phyloP scores from a whole-genome alignment of 2,888 invertebrate genomes.

The Teleogryllus oceanicus region DNA sequence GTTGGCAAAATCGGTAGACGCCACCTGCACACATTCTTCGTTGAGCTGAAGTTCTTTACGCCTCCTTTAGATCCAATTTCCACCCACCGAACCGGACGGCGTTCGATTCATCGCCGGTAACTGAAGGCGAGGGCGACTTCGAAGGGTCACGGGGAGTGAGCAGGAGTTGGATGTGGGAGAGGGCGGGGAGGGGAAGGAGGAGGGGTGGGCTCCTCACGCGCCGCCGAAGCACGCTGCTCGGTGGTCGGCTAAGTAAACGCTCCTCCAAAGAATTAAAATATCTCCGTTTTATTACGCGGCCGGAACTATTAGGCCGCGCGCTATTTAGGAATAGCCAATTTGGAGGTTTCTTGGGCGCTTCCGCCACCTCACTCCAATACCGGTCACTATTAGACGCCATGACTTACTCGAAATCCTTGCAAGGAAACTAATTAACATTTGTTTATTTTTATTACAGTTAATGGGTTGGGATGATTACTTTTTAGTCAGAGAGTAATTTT shows the following conservation, averaged over 20 bases:
- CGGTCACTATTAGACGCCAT: slow-evolving; percentile 6
- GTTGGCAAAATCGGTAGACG: no score
- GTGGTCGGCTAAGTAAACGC: neutral
- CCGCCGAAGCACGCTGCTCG: no score
- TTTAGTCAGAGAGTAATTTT: neutral
- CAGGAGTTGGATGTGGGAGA: no score
- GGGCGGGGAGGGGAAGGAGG: no score
- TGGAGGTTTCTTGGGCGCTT: neutral
- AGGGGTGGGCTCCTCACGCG: no score
- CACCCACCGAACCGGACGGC: no score
- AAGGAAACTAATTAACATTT: slow-evolving; percentile 18
- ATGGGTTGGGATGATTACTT: neutral
- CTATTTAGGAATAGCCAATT: slow-evolving; percentile 3
- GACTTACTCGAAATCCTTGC: slow-evolving; percentile 12
- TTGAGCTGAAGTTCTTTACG: no score
- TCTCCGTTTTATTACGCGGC: neutral
- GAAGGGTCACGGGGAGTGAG: no score
- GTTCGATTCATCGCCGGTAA: no score
- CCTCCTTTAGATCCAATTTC: no score
- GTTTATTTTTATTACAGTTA: slow-evolving; percentile 18
- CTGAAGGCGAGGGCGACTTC: no score
- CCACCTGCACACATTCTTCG: no score
- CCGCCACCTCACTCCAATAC: neutral
- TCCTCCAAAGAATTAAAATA: neutral
- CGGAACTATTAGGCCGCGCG: neutral